A percentile compares a stretch with the other conserved stretches of the same genome.
Evolutionary conservation across 2,888 invertebrate genomes (phyloP).

Genomic region (Euzophera pinguis): DNA sequence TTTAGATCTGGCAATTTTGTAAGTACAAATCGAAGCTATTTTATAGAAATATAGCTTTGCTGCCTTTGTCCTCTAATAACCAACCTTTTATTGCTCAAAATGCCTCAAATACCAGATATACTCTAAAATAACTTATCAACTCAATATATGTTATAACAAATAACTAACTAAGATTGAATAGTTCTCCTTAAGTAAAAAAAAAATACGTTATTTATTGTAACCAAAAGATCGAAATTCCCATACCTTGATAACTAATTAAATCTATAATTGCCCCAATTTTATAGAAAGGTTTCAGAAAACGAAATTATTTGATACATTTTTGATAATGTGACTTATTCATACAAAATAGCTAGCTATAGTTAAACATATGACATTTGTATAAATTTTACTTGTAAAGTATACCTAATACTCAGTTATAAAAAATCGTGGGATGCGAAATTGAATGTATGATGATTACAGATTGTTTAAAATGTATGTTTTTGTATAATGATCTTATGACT

Average conservation of each 20-base stretch:
- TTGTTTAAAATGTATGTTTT: neutral
- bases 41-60: neutral
- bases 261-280: conserved; percentile 15
- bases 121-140: neutral
- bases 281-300: conserved; percentile 29
- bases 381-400: conserved; percentile 11
- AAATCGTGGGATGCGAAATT: neutral
- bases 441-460: neutral
- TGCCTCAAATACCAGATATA: neutral
- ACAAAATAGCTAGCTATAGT: conserved; percentile 30
- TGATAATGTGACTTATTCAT: conserved; percentile 14
- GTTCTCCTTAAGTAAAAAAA: too few relatives aligned
- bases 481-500: neutral
- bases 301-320: conserved; percentile 35
- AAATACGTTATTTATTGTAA: neutral
- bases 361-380: conserved; percentile 26
- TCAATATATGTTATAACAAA: neutral
- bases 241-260: neutral
- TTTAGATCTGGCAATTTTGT: neutral
- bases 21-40: neutral
- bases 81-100: conserved; percentile 10
- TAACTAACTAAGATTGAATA: too few relatives aligned
- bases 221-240: neutral
- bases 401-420: conserved; percentile 30
- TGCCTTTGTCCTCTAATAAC: neutral